Percentiles rank a stretch among this genome's conserved stretches.
These are phyloP conservation scores for Leptinotarsa rubiginosa DNA, from an alignment of 2,888 invertebrate species.

Conservation along the genomic window DNA sequence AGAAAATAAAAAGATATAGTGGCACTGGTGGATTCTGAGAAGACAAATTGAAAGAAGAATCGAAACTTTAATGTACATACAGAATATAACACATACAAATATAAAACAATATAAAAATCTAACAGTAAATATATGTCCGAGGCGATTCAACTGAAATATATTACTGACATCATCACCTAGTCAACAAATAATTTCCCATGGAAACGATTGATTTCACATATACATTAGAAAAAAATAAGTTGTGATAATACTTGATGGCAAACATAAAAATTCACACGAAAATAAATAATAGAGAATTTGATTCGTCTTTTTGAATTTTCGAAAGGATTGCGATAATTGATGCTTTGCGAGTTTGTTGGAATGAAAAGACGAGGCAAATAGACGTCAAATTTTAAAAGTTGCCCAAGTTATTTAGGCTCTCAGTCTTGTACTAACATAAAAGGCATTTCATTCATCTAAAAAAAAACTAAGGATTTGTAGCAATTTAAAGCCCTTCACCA, in stretches of 20 bases:
- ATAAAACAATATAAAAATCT: conserved; percentile 33
- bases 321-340: neutral
- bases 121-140: conserved; percentile 18
- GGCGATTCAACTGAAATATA: neutral
- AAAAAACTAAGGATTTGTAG: too few species aligned
- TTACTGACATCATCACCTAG: neutral
- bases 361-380: too few species aligned
- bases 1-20: too few species aligned
- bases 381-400: too few species aligned
- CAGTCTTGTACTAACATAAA: too few species aligned
- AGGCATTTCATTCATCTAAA: too few species aligned
- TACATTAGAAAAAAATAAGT: neutral
- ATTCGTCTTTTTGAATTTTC: neutral
- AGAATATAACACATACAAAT: conserved; percentile 26
- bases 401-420: too few species aligned
- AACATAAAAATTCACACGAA: neutral
- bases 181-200: neutral
- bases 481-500: too few species aligned
- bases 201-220: neutral
- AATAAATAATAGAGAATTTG: neutral
- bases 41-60: neutral
- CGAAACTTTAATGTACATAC: conserved; percentile 22
- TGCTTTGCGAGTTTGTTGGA: too few species aligned
- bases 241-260: neutral
- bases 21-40: too few species aligned